phyloP scores from a whole-genome alignment of 2,113 vertebrate species.

The Melanostigma gelatinosum region DNA sequence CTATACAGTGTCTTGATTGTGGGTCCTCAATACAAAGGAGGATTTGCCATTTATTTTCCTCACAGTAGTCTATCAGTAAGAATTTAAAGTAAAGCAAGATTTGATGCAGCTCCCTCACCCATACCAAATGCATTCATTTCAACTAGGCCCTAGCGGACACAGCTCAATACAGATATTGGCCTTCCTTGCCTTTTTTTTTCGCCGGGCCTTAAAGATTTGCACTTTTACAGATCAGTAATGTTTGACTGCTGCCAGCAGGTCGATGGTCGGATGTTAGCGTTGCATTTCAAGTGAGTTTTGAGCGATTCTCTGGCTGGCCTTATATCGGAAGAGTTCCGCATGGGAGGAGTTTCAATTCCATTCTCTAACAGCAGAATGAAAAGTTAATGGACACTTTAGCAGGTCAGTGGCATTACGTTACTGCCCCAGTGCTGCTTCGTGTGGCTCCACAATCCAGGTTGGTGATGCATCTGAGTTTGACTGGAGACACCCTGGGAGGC shows the following conservation, averaged over 20 bases:
- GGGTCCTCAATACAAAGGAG: not conserved
- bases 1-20: no score
- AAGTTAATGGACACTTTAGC: conserved; percentile 63
- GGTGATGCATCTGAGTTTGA: conserved; percentile 29
- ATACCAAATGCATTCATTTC: not conserved
- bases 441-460: conserved; percentile 26
- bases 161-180: conserved; percentile 36
- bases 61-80: not conserved
- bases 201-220: conserved; percentile 27
- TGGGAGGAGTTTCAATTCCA: conserved; percentile 33
- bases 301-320: not conserved
- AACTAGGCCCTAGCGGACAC: not conserved
- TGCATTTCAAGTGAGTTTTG: conserved; percentile 36
- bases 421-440: conserved; percentile 28
- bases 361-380: conserved; percentile 60
- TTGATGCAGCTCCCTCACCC: not conserved
- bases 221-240: conserved; percentile 1
- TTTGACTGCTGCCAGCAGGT: conserved; percentile 26
- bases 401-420: conserved; percentile 40
- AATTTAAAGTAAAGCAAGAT: not conserved
- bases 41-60: not conserved
- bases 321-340: conserved; percentile 44
- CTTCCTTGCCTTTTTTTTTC: not conserved
- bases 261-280: conserved; percentile 29
- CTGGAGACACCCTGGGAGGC: conserved; percentile 27